These are phyloP conservation scores for Lethocerus indicus DNA, from an alignment of 1,140 invertebrate species.

Conservation along the genomic window DNA sequence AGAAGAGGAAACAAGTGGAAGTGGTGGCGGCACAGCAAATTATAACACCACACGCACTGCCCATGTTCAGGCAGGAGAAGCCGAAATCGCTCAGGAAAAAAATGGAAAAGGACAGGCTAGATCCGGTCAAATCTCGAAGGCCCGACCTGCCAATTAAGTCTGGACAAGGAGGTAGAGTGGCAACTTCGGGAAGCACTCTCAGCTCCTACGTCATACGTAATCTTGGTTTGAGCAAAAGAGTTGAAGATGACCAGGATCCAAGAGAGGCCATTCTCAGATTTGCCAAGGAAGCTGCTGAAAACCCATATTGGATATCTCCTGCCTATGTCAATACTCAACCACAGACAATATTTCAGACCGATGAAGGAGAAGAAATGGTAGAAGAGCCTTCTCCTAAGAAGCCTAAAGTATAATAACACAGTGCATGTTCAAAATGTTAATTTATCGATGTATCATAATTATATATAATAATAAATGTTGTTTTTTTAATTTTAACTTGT, in stretches of 20 bases:
- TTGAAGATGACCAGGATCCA: conserved; percentile 92
- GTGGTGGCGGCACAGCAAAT: conserved; percentile 81
- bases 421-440: background rate
- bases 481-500: background rate
- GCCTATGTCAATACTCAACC: conserved; percentile 41
- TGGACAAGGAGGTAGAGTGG: conserved; percentile 82
- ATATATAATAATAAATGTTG: too few species aligned
- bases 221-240: conserved; percentile 79
- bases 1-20: conserved; percentile 65
- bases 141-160: conserved; percentile 95
- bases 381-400: conserved; percentile 16
- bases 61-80: conserved; percentile 85
- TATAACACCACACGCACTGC: conserved; percentile 93
- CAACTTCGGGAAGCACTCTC: conserved; percentile 85
- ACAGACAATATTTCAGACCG: conserved; percentile 30
- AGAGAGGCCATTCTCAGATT: conserved; percentile 91
- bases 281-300: conserved; percentile 90
- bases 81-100: conserved; percentile 76
- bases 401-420: conserved; percentile 10
- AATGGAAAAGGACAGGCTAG: conserved; percentile 80
- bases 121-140: conserved; percentile 78
- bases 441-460: background rate
- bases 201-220: conserved; percentile 96
- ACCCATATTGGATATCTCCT: conserved; percentile 71
- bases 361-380: conserved; percentile 25